Conservation (phyloP, 2,888 invertebrate genomes). For the Eulithis prunata region DNA sequence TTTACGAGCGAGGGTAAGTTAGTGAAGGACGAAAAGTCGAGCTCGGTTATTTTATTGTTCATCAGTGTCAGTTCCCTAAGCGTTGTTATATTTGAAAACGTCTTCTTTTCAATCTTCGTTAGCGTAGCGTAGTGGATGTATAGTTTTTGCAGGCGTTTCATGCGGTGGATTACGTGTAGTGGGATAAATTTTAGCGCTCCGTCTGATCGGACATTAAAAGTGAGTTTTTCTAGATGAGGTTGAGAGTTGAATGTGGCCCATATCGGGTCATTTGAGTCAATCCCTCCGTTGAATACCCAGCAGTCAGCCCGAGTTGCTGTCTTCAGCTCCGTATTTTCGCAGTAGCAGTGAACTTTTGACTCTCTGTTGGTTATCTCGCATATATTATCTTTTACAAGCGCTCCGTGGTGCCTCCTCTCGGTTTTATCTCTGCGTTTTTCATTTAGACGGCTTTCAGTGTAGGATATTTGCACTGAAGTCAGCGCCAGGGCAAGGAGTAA, state of each 20-base stretch:
- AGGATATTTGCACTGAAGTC: slow-evolving; percentile 82
- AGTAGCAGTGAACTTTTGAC: slow-evolving; percentile 87
- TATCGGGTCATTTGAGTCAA: slow-evolving; percentile 87
- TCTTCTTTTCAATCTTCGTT: slow-evolving; percentile 87
- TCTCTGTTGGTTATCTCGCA: slow-evolving; percentile 83
- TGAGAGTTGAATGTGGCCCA: slow-evolving; percentile 91
- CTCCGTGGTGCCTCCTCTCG: slow-evolving; percentile 71
- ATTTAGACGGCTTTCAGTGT: slow-evolving; percentile 80
- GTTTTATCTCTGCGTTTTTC: slow-evolving; percentile 82
- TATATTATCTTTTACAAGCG: slow-evolving; percentile 79
- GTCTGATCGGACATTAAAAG: slow-evolving; percentile 88
- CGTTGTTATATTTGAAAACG: slow-evolving; percentile 90
- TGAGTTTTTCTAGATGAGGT: slow-evolving; percentile 86
- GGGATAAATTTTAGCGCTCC: slow-evolving; percentile 89
- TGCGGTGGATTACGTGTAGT: slow-evolving; percentile 86
- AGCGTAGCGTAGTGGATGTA: slow-evolving; percentile 90
- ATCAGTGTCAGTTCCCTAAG: slow-evolving; percentile 88
- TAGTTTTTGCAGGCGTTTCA: slow-evolving; percentile 87
- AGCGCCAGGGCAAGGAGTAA: slow-evolving; percentile 79
- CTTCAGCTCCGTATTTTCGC: slow-evolving; percentile 83
- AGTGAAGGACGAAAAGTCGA: slow-evolving; percentile 89
- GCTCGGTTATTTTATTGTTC: slow-evolving; percentile 88
- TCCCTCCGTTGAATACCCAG: slow-evolving; percentile 89
- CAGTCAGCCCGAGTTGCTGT: slow-evolving; percentile 89
- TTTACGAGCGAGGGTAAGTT: slow-evolving; percentile 88